Evolutionary conservation across 2,113 vertebrate genomes (phyloP), one percentile per base, ranked within the genome.

Genomic region (Miniopterus natalensis): DNA sequence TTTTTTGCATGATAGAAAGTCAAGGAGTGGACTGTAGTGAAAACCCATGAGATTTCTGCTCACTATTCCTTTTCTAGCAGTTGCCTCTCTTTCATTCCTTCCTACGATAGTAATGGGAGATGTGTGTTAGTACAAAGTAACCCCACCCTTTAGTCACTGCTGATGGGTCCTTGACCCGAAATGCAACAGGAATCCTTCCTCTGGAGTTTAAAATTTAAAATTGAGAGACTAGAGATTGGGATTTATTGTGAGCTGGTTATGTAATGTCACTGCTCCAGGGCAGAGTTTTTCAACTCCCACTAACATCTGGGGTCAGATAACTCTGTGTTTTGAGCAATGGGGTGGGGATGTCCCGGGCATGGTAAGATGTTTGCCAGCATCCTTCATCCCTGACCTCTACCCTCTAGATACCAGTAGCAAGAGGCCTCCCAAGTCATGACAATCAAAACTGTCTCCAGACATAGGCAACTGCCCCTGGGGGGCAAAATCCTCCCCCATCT

Each of bases 61-160:
- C 42, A 84, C 4, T 20, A 3, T 40, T 36, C 29, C 42, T 59
- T 47, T 53, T 47, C 80, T 47, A 45, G 49, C 45, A 12, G 11
- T 36, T 17, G 11, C 2, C 4, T 80, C 25, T 7, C 36, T 13
- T 73, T 59, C 59, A 12, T 40, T 53, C 8, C 23, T 84, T 18
- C n/a, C 20, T 0, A 5, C 27, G 59, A 75, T 27, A 25, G 36
- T 12, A 59, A 20, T 0, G 36, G 49, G 42, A 59, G 40, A 36
- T 21, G 2, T 21, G 1, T 11, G 51, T 61, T 49, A 20, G n/a
- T 3, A 21, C 9, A 79, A 29, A 0, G 0, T 1, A 40, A 42
- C 11, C 23, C 31, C 8, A 36, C 8, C 14, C 17, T 36, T 59
- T 36, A 29, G 2, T 63, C 2, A 59, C 17, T 36, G 27, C 12